Evolutionary conservation across 2,888 invertebrate genomes (phyloP), one percentile per base, ranked within the genome.

Genomic region (Cloeon dipterum): DNA sequence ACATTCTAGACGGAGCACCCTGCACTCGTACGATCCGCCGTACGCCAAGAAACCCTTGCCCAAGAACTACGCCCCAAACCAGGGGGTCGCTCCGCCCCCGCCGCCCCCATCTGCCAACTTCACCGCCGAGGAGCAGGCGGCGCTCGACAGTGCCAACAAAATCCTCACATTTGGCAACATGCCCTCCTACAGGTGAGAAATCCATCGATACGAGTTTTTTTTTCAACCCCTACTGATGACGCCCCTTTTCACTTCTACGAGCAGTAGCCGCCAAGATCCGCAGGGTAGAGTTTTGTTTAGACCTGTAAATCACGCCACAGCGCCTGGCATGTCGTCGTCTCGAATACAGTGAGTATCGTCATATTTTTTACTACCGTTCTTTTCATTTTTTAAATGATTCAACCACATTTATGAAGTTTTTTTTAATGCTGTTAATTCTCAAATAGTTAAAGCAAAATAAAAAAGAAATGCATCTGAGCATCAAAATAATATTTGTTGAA

Each of bases 1-100:
- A n/a, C n/a, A n/a, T n/a, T n/a, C n/a, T n/a, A 78, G 81, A 69
- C 83, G 82, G 70, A 81, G 81, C 55, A 78, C 82, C 47, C 69
- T 81, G 58, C 75, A 78, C 58, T 83, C 82, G 59, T 83, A 79
- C 59, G 83, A 86, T 59, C 78, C 78, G 50, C 81, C 82, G 39
- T 83, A 81, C 62, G 68, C 69, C 55, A 82, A 82, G 67, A 82
- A 82, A 56, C 78, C 81, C 35, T 70, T 73, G 47, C 68, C 71
- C 48, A 77, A 74, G 63, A 75, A 68, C 57, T 74, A 72, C 56
- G 66, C 66, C 25, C 64, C 44, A 40, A 36, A 47, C 45, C n/a
- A n/a, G n/a, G n/a, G n/a, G n/a, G 36, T 46, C 33, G 35, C 38
- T 64, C 74, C 35, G 67, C 69, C 45, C 17, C n/a, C n/a, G n/a